phyloP scores from a whole-genome alignment of 1,140 invertebrate species.

The Stenopsyche tienmushanensis region DNA sequence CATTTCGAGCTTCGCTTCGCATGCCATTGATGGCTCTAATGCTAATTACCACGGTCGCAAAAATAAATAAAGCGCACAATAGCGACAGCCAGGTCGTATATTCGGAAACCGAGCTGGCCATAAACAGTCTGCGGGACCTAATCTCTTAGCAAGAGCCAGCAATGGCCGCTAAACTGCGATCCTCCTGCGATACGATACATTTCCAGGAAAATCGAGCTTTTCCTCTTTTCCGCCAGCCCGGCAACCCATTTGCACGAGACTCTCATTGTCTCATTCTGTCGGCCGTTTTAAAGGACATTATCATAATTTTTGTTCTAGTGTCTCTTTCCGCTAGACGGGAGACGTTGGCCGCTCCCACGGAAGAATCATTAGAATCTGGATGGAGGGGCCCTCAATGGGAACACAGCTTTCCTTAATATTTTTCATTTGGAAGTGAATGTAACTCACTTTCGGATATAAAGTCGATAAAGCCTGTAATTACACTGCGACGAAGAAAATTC shows the following conservation, averaged over 20 bases:
- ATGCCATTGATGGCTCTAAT: not conserved
- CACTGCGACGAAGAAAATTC: too few relatives aligned
- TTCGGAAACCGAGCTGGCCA: slow-evolving; percentile 12
- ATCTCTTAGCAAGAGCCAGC: slow-evolving; percentile 34
- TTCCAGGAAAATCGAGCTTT: slow-evolving; percentile 27
- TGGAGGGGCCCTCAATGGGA: too few relatives aligned
- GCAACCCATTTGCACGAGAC: slow-evolving; percentile 15
- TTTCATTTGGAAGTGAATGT: too few relatives aligned
- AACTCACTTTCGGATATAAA: too few relatives aligned
- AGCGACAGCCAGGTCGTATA: slow-evolving; percentile 5
- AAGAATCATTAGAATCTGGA: slow-evolving; percentile 5
- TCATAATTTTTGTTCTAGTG: slow-evolving; percentile 32
- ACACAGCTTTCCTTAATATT: too few relatives aligned
- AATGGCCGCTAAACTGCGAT: slow-evolving; percentile 26
- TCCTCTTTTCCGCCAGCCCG: slow-evolving; percentile 23
- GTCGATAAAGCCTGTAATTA: too few relatives aligned
- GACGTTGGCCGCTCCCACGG: not conserved
- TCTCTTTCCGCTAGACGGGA: not conserved
- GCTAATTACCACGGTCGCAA: slow-evolving; percentile 29
- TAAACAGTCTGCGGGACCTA: slow-evolving; percentile 38
- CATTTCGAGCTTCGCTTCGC: too few relatives aligned
- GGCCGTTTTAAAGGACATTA: slow-evolving; percentile 28
- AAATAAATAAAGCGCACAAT: slow-evolving; percentile 29
- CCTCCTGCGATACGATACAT: slow-evolving; percentile 21
- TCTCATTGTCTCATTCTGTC: slow-evolving; percentile 8